A percentile compares a stretch with the other conserved stretches of the same genome.
Conservation (phyloP, 2,797 vertebrate species). For the Sebastes miniatus region DNA sequence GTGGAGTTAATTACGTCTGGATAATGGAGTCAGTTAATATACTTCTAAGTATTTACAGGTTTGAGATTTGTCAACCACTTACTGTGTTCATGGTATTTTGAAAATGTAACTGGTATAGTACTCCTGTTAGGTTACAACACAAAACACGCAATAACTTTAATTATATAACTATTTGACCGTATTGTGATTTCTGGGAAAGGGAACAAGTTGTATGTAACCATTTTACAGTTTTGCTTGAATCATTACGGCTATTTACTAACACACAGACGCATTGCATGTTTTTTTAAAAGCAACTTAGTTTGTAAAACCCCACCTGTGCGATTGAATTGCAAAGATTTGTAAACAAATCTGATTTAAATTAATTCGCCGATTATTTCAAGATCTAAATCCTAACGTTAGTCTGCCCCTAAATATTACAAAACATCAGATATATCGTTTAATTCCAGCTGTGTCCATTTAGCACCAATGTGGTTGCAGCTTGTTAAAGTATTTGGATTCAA, state of each 20-base stretch:
- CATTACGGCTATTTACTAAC: slow-evolving; percentile 13
- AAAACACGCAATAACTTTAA: not conserved
- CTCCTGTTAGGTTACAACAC: not conserved
- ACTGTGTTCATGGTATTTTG: not conserved
- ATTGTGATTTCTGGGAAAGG: not conserved
- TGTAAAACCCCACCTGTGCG: not conserved
- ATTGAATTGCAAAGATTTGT: not conserved
- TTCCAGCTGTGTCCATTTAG: slow-evolving; percentile 27
- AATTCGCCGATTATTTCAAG: not conserved
- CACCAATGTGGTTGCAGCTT: not conserved
- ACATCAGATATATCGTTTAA: not conserved
- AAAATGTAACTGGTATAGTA: not conserved
- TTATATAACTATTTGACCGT: not conserved
- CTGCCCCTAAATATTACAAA: not conserved
- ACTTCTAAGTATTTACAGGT: not conserved
- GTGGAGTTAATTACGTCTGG: not conserved
- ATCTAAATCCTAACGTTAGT: not conserved
- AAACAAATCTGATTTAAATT: not conserved
- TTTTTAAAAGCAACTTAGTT: not conserved
- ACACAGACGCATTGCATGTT: not conserved
- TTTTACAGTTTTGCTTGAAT: slow-evolving; percentile 1
- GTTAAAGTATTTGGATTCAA: not conserved
- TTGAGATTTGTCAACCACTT: not conserved
- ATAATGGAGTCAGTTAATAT: not conserved
- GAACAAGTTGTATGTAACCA: not conserved